phyloP scores from a whole-genome alignment of 2,113 vertebrate species.

The Hipposideros armiger region DNA sequence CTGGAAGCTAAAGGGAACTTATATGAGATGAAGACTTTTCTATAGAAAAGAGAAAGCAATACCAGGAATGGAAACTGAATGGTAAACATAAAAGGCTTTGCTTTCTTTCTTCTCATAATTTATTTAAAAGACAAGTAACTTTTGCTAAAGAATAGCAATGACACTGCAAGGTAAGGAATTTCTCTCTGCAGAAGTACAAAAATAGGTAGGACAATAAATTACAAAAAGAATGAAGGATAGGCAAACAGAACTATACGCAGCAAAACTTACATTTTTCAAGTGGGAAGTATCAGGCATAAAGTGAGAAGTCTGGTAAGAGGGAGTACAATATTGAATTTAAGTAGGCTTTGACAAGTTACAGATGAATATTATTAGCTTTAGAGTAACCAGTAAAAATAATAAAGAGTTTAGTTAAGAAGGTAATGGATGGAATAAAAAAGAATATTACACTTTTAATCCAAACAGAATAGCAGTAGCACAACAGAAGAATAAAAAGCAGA shows the following conservation, averaged over 20 bases:
- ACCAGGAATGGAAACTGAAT: no score
- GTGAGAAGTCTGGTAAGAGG: not conserved
- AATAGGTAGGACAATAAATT: not conserved
- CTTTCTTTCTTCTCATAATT: not conserved
- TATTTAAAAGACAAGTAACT: not conserved
- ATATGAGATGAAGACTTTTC: not conserved
- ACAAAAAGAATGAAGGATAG: not conserved
- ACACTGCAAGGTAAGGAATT: no score
- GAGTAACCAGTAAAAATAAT: not conserved
- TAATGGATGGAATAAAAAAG: not conserved
- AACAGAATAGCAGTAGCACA: not conserved
- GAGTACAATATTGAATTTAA: not conserved
- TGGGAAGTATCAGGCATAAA: not conserved
- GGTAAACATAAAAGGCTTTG: not conserved
- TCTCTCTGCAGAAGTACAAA: not conserved
- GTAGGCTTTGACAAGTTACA: not conserved
- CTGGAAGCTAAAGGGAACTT: not conserved
- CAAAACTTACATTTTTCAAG: not conserved
- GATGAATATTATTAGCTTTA: not conserved
- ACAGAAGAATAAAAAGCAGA: not conserved
- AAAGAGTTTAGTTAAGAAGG: not conserved
- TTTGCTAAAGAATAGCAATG: not conserved
- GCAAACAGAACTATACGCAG: not conserved
- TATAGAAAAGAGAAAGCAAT: not conserved
- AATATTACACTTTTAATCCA: not conserved